Percentiles rank a stretch among this genome's conserved stretches.
These are phyloP conservation scores for Cydia pomonella DNA, from an alignment of 1,140 invertebrate species.

Conservation along the genomic window DNA sequence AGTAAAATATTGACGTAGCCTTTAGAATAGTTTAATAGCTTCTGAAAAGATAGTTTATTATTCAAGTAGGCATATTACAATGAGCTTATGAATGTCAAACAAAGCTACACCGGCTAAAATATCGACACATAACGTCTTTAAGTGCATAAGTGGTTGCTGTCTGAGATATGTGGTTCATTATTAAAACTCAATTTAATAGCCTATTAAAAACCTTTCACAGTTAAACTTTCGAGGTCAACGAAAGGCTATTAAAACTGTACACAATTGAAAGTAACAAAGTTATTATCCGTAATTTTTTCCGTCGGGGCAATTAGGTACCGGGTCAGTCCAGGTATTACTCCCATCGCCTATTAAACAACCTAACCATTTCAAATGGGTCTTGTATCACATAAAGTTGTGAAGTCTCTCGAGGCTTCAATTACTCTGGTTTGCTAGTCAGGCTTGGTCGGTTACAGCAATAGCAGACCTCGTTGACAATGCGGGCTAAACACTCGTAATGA, in stretches of 20 bases:
- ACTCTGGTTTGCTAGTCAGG: slow-evolving; percentile 29
- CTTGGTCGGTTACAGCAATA: not conserved
- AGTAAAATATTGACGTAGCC: too few relatives aligned
- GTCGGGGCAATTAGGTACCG: slow-evolving; percentile 20
- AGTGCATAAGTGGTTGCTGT: not conserved
- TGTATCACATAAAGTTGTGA: not conserved
- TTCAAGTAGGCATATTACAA: too few relatives aligned
- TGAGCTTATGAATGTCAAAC: too few relatives aligned
- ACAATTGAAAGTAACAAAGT: slow-evolving; percentile 31
- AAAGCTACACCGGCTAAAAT: too few relatives aligned
- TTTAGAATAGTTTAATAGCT: too few relatives aligned
- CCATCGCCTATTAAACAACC: not conserved
- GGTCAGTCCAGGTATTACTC: slow-evolving; percentile 1
- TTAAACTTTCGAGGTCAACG: slow-evolving; percentile 26
- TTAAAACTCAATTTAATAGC: not conserved
- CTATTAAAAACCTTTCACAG: slow-evolving; percentile 10
- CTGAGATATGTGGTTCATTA: not conserved
- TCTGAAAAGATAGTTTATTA: too few relatives aligned
- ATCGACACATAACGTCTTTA: not conserved
- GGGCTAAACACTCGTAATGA: slow-evolving; percentile 52
- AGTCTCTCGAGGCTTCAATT: not conserved
- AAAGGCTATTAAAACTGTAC: slow-evolving; percentile 28
- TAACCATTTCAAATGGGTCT: not conserved
- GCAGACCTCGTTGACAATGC: slow-evolving; percentile 37
- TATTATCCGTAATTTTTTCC: slow-evolving; percentile 28